Base-by-base conservation (phyloP, 1,140 invertebrate species). In the Myzus persicae region DNA sequence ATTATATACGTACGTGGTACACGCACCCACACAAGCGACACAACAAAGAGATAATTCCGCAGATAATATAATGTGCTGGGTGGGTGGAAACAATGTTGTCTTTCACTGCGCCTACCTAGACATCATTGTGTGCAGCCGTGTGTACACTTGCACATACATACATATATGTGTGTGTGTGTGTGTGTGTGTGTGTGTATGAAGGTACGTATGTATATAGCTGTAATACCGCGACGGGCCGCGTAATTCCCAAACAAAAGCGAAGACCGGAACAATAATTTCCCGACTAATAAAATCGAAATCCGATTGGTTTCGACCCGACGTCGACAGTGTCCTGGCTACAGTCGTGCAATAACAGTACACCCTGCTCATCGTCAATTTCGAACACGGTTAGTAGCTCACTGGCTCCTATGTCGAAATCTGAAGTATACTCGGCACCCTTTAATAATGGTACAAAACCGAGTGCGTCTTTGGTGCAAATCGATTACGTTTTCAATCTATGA, bases 181-280 rank as follows among this genome's bases (percentile, higher is more conserved):
- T 51, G 48, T 24, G 14, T 51, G 20, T 48, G 2, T 48, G 20
- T 20, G 20, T 48, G 4, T 31, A 31, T 9, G 11, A 0, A 26
- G 11, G 4, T 11, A n/a, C n/a, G 31, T n/a, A 42, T 40, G 24
- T 40, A 24, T 40, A 84, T 26, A 42, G 2, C 6, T 42, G 31
- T 81, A 20, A 11, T 81, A 81, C 20, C 4, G 2, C 7, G 7
- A 8, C 6, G 36, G 36, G 22, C 31, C 7, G 36, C 36, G 81
- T 40, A 85, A 42, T 85, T 40, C 84, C 9, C 84, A 42, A 20
- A 85, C 84, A 85, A 85, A 85, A 85, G 84, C 84, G 38, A 44
- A 11, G 31, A 20, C 84, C 84, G 24, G 42, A 20, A 85, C 84
- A 40, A 85, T 85, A 85, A 85, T 44, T 85, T 44, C 11, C 40